A percentile compares a stretch with the other conserved stretches of the same genome.
Evolutionary conservation across 2,113 vertebrate species (phyloP).

Genomic region (Telmatochromis brichardi): DNA sequence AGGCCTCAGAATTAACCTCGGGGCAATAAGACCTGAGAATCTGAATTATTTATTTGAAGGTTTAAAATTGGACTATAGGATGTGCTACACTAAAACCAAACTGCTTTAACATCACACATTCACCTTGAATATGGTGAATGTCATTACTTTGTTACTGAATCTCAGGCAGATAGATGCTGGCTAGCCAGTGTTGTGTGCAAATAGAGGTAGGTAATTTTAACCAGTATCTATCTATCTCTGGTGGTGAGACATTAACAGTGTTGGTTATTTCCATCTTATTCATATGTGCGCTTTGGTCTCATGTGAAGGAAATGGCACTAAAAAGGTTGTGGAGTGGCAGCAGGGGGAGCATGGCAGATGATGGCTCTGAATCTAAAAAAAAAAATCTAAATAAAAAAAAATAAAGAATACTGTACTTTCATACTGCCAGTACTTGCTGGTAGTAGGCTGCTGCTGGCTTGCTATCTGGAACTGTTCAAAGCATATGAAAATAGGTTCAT

Average conservation of each 20-base stretch:
- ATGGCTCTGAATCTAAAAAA: conserved; percentile 9
- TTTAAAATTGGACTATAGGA: background rate
- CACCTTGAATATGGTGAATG: background rate
- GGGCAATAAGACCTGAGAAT: background rate
- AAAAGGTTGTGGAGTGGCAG: background rate
- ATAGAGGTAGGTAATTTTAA: background rate
- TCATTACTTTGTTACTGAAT: background rate
- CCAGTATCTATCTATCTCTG: background rate
- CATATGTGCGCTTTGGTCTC: background rate
- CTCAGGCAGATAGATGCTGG: background rate
- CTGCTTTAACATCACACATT: background rate
- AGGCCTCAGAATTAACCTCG: background rate
- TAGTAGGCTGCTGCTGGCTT: background rate
- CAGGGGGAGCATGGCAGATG: background rate
- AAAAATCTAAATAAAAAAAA: background rate
- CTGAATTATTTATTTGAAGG: background rate
- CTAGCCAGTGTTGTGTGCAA: background rate
- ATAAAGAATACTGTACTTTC: background rate
- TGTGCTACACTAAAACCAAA: background rate
- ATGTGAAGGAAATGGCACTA: background rate
- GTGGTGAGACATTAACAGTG: background rate
- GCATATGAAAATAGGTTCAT: conserved; percentile 48
- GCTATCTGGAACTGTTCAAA: conserved; percentile 45
- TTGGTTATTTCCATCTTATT: background rate
- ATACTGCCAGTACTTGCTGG: background rate